Base-by-base conservation (phyloP, 1,140 invertebrate genomes). In the Diabrotica undecimpunctata region DNA sequence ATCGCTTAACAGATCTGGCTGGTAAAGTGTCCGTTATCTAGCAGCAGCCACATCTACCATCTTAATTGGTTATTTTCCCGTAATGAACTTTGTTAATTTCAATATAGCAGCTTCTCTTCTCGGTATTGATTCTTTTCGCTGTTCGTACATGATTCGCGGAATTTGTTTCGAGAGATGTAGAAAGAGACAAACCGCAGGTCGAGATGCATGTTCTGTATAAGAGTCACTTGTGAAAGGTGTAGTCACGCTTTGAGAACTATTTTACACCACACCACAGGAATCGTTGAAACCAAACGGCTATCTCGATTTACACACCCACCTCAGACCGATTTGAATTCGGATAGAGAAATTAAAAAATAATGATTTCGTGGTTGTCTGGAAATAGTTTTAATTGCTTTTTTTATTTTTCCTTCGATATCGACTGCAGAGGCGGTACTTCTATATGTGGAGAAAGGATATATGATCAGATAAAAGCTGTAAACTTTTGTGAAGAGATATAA, bases 111-210 rank as follows among this genome's bases (percentile, higher is more conserved):
- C 25, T 25, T 25, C 25, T 10, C 41, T 46, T 46, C 41, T 46
- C 41, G 41, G 41, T 46, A 46, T 46, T 46, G n/a, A 46, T 46
- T 46, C 41, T 46, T 46, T 46, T 46, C 41, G 8, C 8, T n/a
- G 41, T 46, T 46, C n/a, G 41, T 46, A 46, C 41, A 46, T 46
- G 41, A 46, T 46, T 10, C 41, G 8, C n/a, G 41, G 41, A 46
- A 46, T 46, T 46, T 46, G 41, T 46, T 46, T n/a, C n/a, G 41
- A 46, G 41, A 46, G 41, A 46, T 46, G 41, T 46, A 46, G 41
- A 46, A 46, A 46, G n/a, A 46, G 41, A 46, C 41, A 46, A 46
- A 46, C 8, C 41, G n/a, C n/a, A 46, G 41, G 8, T 10, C 41
- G 41, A 46, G 41, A 46, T 46, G 41, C 41, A 46, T 46, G 41